Evolutionary conservation across 2,113 vertebrate species (phyloP).

Genomic region (Sander lucioperca): DNA sequence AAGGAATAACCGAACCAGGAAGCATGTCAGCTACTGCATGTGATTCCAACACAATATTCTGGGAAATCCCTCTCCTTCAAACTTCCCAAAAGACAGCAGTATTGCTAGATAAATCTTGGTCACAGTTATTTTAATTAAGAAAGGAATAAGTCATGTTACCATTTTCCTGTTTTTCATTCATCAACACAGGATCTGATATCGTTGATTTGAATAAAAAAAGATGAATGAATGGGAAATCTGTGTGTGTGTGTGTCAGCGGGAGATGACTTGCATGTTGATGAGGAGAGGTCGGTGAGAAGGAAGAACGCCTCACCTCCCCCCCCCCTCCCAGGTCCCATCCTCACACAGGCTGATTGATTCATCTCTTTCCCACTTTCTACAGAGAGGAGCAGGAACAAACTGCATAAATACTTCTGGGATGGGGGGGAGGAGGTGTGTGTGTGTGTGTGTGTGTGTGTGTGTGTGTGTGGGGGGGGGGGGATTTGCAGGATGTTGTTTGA

Average conservation of each 20-base stretch:
- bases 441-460: no score
- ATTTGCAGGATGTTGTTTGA: conserved; percentile 83
- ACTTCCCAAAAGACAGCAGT: conserved; percentile 27
- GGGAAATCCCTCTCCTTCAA: neutral
- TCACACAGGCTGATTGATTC: conserved; percentile 49
- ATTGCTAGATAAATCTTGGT: neutral
- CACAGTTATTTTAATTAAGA: conserved; percentile 14
- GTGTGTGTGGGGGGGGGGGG: neutral
- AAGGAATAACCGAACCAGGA: conserved; percentile 15
- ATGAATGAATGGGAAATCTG: conserved; percentile 39
- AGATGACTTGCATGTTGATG: conserved; percentile 40
- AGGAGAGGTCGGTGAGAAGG: conserved; percentile 42
- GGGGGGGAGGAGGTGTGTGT: neutral
- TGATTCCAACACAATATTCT: neutral
- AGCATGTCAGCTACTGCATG: neutral
- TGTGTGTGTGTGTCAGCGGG: neutral
- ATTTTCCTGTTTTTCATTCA: conserved; percentile 14
- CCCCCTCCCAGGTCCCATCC: neutral
- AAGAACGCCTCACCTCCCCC: conserved; percentile 27
- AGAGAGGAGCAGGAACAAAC: conserved; percentile 67
- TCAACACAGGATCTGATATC: conserved; percentile 40
- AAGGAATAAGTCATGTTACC: neutral
- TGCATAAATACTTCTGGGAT: conserved; percentile 57
- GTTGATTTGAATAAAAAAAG: conserved; percentile 40
- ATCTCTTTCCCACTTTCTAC: conserved; percentile 56